Conservation (phyloP, 1,140 invertebrate genomes). For the Penaeus japonicus region DNA sequence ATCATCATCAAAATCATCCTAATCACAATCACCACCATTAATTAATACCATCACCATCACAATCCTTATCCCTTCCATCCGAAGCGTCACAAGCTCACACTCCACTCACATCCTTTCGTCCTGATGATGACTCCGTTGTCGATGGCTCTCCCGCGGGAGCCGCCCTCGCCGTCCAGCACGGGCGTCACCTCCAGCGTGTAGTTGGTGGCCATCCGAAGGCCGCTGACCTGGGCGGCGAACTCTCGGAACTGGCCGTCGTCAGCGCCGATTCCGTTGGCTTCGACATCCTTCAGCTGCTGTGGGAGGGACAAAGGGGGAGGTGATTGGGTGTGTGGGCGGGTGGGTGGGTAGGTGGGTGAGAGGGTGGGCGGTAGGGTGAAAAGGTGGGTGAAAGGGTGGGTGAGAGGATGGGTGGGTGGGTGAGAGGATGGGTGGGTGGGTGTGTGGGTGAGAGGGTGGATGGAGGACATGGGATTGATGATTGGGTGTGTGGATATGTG, state of each 20-base stretch:
- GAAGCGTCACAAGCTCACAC: not conserved
- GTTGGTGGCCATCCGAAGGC: conserved; percentile 74
- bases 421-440: not conserved
- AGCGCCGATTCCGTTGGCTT: not conserved
- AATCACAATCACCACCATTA: no score
- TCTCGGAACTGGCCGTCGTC: not conserved
- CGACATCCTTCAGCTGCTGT: conserved; percentile 25
- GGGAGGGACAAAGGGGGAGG: not conserved
- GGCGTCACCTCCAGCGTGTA: conserved; percentile 78
- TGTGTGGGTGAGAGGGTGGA: not conserved
- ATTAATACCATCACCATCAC: no score
- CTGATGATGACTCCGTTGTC: conserved; percentile 11
- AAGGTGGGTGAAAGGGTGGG: not conserved
- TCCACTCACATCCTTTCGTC: conserved; percentile 44
- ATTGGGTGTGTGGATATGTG: not conserved
- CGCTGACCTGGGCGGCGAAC: conserved; percentile 23
- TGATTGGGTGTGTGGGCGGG: not conserved
- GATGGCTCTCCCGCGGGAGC: conserved; percentile 63
- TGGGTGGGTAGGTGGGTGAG: not conserved
- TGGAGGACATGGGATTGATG: not conserved
- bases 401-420: not conserved
- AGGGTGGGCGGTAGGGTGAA: not conserved
- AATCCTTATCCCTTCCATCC: not conserved
- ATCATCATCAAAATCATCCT: no score
- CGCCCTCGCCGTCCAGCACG: conserved; percentile 60